These are phyloP conservation scores for Sitobion miscanthi DNA, from an alignment of 1,140 invertebrate species.

Conservation along the genomic window DNA sequence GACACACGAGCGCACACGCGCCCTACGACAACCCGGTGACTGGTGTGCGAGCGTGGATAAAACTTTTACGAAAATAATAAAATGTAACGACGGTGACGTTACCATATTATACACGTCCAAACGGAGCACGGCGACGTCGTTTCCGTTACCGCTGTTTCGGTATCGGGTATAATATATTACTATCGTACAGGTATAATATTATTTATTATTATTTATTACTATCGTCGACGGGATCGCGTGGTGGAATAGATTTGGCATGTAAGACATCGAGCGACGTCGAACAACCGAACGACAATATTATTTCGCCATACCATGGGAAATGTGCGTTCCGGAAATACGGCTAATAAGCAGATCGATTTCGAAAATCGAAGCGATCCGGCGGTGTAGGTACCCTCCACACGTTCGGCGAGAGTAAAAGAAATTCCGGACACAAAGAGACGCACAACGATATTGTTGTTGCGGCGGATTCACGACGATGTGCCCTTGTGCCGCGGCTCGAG, in stretches of 20 bases:
- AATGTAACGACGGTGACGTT: background rate
- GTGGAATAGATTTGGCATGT: background rate
- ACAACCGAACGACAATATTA: background rate
- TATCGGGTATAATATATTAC: background rate
- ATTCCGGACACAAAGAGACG: background rate
- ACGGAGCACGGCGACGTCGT: background rate
- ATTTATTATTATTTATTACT: background rate
- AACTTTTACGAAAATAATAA: background rate
- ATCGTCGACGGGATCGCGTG: background rate
- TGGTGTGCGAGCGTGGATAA: background rate
- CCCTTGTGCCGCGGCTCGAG: background rate
- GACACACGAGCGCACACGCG: background rate
- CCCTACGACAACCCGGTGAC: conserved; percentile 22
- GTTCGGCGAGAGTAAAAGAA: background rate
- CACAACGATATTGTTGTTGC: conserved; percentile 6
- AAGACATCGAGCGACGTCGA: background rate
- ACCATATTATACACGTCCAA: background rate
- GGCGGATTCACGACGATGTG: background rate
- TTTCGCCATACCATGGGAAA: background rate
- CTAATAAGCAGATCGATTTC: background rate
- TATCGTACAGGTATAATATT: background rate
- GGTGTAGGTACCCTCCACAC: too few relatives aligned
- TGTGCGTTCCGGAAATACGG: background rate
- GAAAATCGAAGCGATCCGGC: background rate
- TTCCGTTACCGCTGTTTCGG: background rate